Evolutionary conservation across 2,888 invertebrate genomes (phyloP).

Genomic region (Kuschelorhynchus macadamiae): DNA sequence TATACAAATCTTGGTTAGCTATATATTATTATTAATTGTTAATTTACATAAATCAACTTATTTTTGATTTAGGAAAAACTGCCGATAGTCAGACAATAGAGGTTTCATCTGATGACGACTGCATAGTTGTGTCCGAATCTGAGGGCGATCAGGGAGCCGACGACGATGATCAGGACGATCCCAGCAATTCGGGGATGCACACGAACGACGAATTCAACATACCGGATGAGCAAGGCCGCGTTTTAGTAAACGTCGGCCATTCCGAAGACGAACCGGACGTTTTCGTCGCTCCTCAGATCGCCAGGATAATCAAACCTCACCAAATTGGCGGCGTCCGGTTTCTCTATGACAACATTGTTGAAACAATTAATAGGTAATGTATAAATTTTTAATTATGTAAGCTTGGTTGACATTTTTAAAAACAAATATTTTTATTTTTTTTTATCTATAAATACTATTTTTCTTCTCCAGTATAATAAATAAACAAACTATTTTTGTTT

Average conservation of each 20-base stretch:
- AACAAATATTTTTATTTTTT: not conserved
- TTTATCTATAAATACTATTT: too few relatives aligned
- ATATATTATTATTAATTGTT: constrained; percentile 5
- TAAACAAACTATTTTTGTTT: too few relatives aligned
- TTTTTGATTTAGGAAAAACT: constrained; percentile 63
- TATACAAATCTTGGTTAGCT: constrained; percentile 4
- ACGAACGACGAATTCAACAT: constrained; percentile 93
- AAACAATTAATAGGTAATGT: constrained; percentile 81
- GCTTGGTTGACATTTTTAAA: not conserved
- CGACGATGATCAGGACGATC: constrained; percentile 75
- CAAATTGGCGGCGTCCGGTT: constrained; percentile 85
- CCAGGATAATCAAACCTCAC: constrained; percentile 94
- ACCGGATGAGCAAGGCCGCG: constrained; percentile 92
- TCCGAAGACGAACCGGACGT: constrained; percentile 92
- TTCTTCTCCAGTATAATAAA: too few relatives aligned
- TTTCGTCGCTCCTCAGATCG: constrained; percentile 92
- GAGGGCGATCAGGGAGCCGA: constrained; percentile 77
- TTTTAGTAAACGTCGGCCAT: constrained; percentile 94
- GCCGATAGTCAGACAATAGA: constrained; percentile 80
- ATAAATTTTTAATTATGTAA: too few relatives aligned
- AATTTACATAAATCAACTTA: not conserved
- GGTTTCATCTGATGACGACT: constrained; percentile 85
- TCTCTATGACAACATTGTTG: constrained; percentile 96
- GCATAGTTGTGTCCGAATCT: constrained; percentile 88
- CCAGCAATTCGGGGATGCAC: constrained; percentile 91